Evolutionary conservation across 23 tunicate species (phyloP), one percentile per base, ranked within the genome.

Genomic region (Phallusia fumigata): DNA sequence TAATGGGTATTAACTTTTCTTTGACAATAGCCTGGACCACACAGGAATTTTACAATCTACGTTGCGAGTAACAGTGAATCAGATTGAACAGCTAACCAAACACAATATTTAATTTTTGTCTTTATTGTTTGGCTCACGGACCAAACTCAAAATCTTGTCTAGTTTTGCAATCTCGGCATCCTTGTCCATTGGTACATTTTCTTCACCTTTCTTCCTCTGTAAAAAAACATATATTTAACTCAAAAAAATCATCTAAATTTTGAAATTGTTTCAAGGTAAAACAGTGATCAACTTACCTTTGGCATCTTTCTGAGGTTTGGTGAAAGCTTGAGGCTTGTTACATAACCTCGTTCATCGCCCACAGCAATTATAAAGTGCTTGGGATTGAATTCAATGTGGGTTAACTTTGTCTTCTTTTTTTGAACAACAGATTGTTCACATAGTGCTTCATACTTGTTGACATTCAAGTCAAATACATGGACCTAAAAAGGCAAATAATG

Each of bases 121-220:
- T 77, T 89, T 89, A 84, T 69, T 84, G 79, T 83, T 88, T 18
- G 98, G 98, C 36, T 94, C 98, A 33, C 98, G 84, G 8, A 94
- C 98, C 33, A 94, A 89, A 35, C 91, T 89, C 30, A 94, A 79
- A 44, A 94, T 89, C 75, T 94, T 94, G 44, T 94, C 98, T 50
- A 94, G 81, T 79, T 94, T 94, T 16, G 90, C 94, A 65, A 89
- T 81, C 58, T 94, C 98, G 31, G 89, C 49, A 35, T 94, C 94
- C 19, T 86, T 90, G 81, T 94, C 98, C 34, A 94, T 86, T 24
- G 87, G 78, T 35, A 80, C 51, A 24, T 80, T 65, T 81, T 89
- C 90, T 89, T 94, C 98, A 19, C 98, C 98, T 77, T 94, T 94
- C 98, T 94, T 94, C 89, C 86, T 94, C 98, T 94, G 88, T 49